A percentile compares a stretch with the other conserved stretches of the same genome.
Conservation (phyloP, 2,888 invertebrate species). For the Rapana venosa region DNA sequence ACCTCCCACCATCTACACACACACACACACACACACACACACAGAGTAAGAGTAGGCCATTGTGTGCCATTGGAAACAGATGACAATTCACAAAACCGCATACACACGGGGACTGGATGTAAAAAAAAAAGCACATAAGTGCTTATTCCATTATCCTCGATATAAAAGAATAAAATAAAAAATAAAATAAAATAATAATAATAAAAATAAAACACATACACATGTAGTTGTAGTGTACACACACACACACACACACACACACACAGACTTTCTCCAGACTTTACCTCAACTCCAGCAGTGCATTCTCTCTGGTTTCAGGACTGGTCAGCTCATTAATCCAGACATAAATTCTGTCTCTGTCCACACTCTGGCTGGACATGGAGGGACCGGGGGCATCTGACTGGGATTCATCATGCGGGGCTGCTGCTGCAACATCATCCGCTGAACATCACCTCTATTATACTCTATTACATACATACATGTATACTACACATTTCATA, state of each 20-base stretch:
- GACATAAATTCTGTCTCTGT: slow-evolving; percentile 92
- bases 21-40: background rate
- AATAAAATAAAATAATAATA: too few species aligned
- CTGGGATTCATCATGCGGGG: slow-evolving; percentile 56
- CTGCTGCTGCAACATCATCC: slow-evolving; percentile 24
- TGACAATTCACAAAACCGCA: too few species aligned
- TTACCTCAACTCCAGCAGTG: slow-evolving; percentile 94
- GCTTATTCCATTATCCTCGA: too few species aligned
- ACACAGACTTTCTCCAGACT: slow-evolving; percentile 35
- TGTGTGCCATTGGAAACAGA: too few species aligned
- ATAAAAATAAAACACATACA: background rate
- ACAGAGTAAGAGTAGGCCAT: too few species aligned
- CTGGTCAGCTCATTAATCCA: slow-evolving; percentile 96
- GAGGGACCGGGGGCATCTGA: slow-evolving; percentile 50
- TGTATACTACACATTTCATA: too few species aligned
- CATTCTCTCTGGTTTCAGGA: slow-evolving; percentile 96
- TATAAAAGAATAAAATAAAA: too few species aligned
- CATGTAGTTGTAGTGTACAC: background rate
- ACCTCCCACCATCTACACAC: background rate
- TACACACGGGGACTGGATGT: too few species aligned
- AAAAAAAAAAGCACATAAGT: too few species aligned
- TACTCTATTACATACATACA: too few species aligned
- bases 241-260: background rate
- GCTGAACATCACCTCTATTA: background rate
- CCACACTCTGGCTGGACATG: slow-evolving; percentile 76